phyloP scores from a whole-genome alignment of 1,140 invertebrate species.

The Tribolium madens region DNA sequence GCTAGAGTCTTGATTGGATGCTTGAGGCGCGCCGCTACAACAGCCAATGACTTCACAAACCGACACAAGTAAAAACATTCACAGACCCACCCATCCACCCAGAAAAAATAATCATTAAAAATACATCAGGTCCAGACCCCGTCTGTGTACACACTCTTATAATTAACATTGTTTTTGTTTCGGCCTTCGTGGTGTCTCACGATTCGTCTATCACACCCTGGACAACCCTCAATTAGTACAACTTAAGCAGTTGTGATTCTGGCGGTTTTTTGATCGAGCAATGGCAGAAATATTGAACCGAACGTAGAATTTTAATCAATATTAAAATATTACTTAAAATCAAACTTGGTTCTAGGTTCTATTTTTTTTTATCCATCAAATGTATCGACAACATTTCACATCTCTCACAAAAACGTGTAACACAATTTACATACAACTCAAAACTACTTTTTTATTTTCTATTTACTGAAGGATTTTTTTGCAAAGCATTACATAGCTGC shows the following conservation, averaged over 20 bases:
- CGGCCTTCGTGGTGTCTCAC: conserved; percentile 21
- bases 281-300: too few species aligned
- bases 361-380: too few species aligned
- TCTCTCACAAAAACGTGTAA: too few species aligned
- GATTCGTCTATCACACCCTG: conserved; percentile 10
- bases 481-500: too few species aligned
- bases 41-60: conserved; percentile 27
- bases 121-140: conserved; percentile 27
- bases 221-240: conserved; percentile 12
- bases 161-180: conserved; percentile 33
- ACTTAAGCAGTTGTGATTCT: neutral
- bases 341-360: too few species aligned
- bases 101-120: conserved; percentile 40
- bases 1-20: conserved; percentile 5
- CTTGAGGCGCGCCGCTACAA: conserved; percentile 11
- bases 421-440: too few species aligned
- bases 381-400: too few species aligned
- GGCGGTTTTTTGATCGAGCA: neutral
- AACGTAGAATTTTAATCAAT: too few species aligned
- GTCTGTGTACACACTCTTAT: conserved; percentile 17
- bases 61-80: conserved; percentile 34
- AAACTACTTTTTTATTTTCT: too few species aligned
- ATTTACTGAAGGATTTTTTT: too few species aligned
- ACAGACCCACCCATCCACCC: conserved; percentile 27
- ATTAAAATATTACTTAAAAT: too few species aligned